Evolutionary conservation across 2,797 vertebrate genomes (phyloP), one percentile per base, ranked within the genome.

Genomic region (Pseudocheirus occidentalis): DNA sequence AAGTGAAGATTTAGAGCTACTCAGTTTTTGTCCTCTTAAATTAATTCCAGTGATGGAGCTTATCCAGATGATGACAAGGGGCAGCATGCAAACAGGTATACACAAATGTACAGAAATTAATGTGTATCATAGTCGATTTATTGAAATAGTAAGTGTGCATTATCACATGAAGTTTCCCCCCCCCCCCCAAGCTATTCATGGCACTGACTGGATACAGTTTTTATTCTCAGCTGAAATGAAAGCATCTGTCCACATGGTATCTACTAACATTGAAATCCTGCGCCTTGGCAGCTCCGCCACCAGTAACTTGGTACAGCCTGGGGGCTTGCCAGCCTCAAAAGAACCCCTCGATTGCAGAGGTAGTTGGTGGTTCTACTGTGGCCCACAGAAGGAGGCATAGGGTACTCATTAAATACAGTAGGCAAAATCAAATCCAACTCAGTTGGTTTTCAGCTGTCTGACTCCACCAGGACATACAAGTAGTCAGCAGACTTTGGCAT

Each of bases 121-220:
- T 92, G 59, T 91, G 62, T 66, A 94, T 94, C 55, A 55, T 54
- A 90, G 50, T 95, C 92, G 93, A 96, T 92, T 98, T 98, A 97
- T 98, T 98, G 98, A 96, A 97, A 91, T 97, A 95, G 89, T 95
- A 92, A 94, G 93, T 97, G 96, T 94, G 95, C 93, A 97, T 97
- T 97, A 50, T 87, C 73, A 97, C 95, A 97, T 62, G 95, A 55
- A 97, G 46, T 93, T 91, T 95, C 92, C 6, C 14, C 21, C 21
- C 7, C 7, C 40, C 73, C 66, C 66, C n/a, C 93, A 97, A 97
- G 73, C 97, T 59, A 95, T 97, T 96, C 93, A 94, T 97, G 95
- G 95, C 96, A 94, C 93, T 95, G 94, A 57, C 34, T 93, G 95
- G 92, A 96, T 87, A 96, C 55, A 97, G 58, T 94, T 55, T 96